These are phyloP conservation scores for Crocidura indochinensis DNA, from an alignment of 2,797 vertebrate genomes.

Conservation along the genomic window DNA sequence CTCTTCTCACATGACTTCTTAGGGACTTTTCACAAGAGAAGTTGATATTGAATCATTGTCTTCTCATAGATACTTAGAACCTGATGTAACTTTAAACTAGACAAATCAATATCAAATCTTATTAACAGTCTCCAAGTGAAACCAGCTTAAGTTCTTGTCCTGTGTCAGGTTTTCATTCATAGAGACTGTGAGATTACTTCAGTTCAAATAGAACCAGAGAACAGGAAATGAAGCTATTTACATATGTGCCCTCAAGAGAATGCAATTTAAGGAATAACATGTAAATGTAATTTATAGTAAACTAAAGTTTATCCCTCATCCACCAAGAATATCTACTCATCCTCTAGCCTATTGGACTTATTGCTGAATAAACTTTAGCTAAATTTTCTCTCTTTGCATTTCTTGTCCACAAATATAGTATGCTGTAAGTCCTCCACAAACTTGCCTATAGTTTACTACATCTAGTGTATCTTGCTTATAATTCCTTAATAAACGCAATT, in stretches of 20 bases:
- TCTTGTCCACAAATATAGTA: too few relatives aligned
- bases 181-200: neutral
- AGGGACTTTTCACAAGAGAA: neutral
- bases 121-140: neutral
- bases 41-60: neutral
- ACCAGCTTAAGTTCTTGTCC: neutral
- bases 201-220: neutral
- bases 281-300: neutral
- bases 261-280: neutral
- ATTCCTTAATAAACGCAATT: too few relatives aligned
- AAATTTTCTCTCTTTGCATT: too few relatives aligned
- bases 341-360: neutral
- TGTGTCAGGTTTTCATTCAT: neutral
- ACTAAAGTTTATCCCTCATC: neutral
- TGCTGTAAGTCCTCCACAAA: too few relatives aligned
- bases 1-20: neutral
- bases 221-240: neutral
- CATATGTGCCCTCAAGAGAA: neutral
- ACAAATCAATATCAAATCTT: neutral
- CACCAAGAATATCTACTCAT: neutral
- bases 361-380: too few relatives aligned
- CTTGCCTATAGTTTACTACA: too few relatives aligned
- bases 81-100: neutral
- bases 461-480: too few relatives aligned
- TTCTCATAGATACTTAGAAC: neutral